Evolutionary conservation across 1,140 invertebrate genomes (phyloP).

Genomic region (Cydia strobilella): DNA sequence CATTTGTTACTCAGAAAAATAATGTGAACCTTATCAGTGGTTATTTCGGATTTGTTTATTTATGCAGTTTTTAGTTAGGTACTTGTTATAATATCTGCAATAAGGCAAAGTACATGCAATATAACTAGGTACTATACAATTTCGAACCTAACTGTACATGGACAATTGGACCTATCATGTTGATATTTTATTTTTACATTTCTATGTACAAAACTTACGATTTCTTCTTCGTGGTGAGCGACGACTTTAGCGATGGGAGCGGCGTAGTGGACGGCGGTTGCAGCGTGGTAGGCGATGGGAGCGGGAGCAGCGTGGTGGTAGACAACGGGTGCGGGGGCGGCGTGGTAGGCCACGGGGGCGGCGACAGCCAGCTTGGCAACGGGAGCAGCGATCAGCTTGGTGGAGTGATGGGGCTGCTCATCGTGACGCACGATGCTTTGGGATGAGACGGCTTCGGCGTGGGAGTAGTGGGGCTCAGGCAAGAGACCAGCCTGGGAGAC

Average conservation of each 20-base stretch:
- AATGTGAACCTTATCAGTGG: no score
- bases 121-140: no score
- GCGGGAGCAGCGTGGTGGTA: slow-evolving; percentile 42
- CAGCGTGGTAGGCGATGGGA: slow-evolving; percentile 45
- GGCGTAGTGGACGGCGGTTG: slow-evolving; percentile 43
- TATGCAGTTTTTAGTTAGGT: background rate
- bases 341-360: slow-evolving; percentile 39
- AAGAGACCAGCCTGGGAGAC: slow-evolving; percentile 45
- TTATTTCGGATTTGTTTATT: no score
- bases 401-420: slow-evolving; percentile 34
- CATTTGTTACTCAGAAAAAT: slow-evolving; percentile 58
- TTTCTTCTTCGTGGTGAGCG: slow-evolving; percentile 34
- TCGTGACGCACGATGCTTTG: slow-evolving; percentile 58
- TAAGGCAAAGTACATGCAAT: no score
- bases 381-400: slow-evolving; percentile 34
- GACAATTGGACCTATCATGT: background rate
- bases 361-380: slow-evolving; percentile 26
- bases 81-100: no score
- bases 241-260: slow-evolving; percentile 47
- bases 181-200: background rate
- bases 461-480: slow-evolving; percentile 53
- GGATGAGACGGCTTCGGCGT: slow-evolving; percentile 58
- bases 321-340: slow-evolving; percentile 39
- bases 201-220: background rate
- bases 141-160: no score